Conservation (phyloP, 2,888 invertebrate species). For the Acanthococcus lagerstroemiae region DNA sequence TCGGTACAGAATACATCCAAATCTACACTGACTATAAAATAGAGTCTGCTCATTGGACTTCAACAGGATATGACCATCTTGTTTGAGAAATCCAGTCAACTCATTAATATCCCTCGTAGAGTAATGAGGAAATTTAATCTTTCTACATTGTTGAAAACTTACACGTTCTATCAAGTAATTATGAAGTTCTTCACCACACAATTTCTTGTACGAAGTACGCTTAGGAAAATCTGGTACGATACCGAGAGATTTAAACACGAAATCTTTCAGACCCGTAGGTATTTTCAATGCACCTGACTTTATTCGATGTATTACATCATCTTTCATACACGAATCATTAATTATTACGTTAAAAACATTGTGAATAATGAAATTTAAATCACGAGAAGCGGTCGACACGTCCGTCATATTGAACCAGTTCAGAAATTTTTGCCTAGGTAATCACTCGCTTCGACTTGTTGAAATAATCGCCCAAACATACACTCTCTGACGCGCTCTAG, state of each 20-base stretch:
- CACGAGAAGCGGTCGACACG: slow-evolving; percentile 1
- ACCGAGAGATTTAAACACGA: not conserved
- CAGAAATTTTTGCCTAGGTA: not conserved
- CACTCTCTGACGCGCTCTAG: no score
- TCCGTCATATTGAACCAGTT: slow-evolving; percentile 1
- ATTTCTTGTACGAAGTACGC: not conserved
- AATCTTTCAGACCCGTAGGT: not conserved
- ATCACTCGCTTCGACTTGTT: not conserved
- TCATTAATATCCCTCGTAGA: not conserved
- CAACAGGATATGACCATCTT: not conserved
- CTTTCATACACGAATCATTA: not conserved
- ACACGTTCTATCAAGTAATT: not conserved
- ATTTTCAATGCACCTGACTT: not conserved
- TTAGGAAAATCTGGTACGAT: not conserved
- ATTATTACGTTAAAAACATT: not conserved
- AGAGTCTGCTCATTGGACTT: not conserved
- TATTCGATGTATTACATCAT: not conserved
- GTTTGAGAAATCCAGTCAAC: not conserved
- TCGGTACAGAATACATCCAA: not conserved
- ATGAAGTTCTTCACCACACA: slow-evolving; percentile 4
- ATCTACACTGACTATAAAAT: not conserved
- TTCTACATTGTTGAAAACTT: not conserved
- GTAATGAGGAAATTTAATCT: not conserved
- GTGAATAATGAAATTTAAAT: slow-evolving; percentile 1
- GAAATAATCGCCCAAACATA: not conserved